Evolutionary conservation across 35 echinoderm and acorn worm genomes (phyloP), one percentile per base, ranked within the genome.

Genomic region (Stichopus chloronotus): DNA sequence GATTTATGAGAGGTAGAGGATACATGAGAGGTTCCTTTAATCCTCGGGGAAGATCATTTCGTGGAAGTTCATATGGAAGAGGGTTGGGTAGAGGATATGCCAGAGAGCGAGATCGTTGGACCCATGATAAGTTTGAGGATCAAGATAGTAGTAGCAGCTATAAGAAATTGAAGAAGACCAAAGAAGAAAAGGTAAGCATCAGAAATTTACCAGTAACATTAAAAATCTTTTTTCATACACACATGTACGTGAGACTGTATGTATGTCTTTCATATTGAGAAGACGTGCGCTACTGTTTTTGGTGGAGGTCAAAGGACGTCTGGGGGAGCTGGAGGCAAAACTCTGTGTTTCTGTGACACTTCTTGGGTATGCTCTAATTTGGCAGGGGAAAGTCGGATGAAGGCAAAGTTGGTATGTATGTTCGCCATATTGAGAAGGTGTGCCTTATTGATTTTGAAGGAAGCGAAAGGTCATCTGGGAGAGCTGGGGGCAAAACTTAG

Each of bases 121-220:
- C 81, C 19, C 92, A 93, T 58, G 92, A 93, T 78, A 86, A 86
- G 68, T 93, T 86, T 93, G 92, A 93, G 58, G 90, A 91, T 87
- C 30, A 74, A 58, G 91, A 92, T 9, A 74, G 19, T 7, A 71
- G 59, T 12, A 25, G 23, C 20, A 59, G 60, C 72, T 13, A 79
- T 43, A 91, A 91, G 53, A 91, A 59, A 17, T 76, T 25, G 7
- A 78, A 76, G 68, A 91, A 79, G 63, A 58, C n/a, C 68, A 91
- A 91, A 58, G 52, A 63, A 63, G 87, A 85, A 85, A 89, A 53
- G 87, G 87, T 89, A 55, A 89, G 30, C 14, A 43, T 1, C 0
- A 43, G 30, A 43, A 43, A 43, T 43, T 43, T 43, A 43, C 30
- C 30, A 43, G 22, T 72, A 1, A 72, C 22, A 22, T 13, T 72